Conservation (phyloP, 1,140 invertebrate genomes). For the Globodera ellingtonae region DNA sequence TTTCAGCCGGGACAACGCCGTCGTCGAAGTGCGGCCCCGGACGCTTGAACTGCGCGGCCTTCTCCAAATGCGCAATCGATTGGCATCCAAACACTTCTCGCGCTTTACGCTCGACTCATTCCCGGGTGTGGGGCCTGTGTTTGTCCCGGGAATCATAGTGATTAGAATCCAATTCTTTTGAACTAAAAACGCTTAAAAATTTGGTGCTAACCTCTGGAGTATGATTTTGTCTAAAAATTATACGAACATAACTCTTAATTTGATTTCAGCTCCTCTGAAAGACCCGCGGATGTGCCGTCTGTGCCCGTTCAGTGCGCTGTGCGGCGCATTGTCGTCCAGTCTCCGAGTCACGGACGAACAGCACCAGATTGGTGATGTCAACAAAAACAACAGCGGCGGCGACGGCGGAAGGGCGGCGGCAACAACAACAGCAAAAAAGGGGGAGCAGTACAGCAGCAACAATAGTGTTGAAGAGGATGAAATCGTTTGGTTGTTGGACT, state of each 20-base stretch:
- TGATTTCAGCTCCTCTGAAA: constrained; percentile 20
- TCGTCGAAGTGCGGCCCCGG: constrained; percentile 17
- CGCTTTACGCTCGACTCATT: constrained; percentile 31
- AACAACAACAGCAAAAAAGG: too few relatives aligned
- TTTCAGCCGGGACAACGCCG: constrained; percentile 27
- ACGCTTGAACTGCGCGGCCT: constrained; percentile 27
- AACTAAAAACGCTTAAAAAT: too few relatives aligned
- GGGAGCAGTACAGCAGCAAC: too few relatives aligned
- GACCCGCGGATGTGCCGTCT: constrained; percentile 21
- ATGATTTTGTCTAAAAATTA: too few relatives aligned
- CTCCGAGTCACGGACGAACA: background rate
- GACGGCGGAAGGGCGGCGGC: too few relatives aligned
- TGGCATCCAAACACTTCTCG: constrained; percentile 27
- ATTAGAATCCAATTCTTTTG: background rate
- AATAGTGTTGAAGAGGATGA: background rate
- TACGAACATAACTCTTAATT: too few relatives aligned
- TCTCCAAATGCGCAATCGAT: constrained; percentile 36
- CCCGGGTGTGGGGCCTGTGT: constrained; percentile 25
- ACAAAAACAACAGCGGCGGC: too few relatives aligned
- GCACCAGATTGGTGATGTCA: too few relatives aligned
- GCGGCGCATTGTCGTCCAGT: constrained; percentile 7
- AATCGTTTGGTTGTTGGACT: background rate
- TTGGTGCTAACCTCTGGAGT: too few relatives aligned
- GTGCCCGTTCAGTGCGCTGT: constrained; percentile 20
- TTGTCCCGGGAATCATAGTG: background rate